Percentiles rank a stretch among this genome's conserved stretches.
These are phyloP conservation scores for Acanthis flammea DNA, from an alignment of 2,797 vertebrate genomes.

Conservation along the genomic window DNA sequence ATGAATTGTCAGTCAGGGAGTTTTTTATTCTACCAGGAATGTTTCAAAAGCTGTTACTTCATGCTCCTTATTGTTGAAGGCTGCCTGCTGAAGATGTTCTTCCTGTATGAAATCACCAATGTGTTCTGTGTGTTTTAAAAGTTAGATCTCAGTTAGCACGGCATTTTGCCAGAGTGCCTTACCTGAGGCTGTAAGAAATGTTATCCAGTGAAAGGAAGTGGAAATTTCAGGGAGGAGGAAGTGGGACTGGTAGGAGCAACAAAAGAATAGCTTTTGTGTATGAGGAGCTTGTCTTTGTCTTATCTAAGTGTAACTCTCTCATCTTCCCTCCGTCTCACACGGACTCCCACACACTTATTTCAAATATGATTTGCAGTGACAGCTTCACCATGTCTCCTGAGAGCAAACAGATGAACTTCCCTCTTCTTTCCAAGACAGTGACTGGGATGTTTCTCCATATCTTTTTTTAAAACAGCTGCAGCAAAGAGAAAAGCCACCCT, in stretches of 20 bases:
- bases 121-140: not conserved
- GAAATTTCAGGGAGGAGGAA: not conserved
- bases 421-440: not conserved
- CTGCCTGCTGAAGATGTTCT: not conserved
- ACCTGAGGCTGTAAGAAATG: not conserved
- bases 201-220: not conserved
- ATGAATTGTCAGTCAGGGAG: not conserved
- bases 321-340: not conserved
- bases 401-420: constrained; percentile 2
- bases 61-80: not conserved
- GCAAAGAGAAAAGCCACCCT: not conserved
- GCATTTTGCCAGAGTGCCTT: not conserved
- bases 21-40: not conserved
- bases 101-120: not conserved
- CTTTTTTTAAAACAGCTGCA: not conserved
- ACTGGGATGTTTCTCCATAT: not conserved
- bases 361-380: not conserved
- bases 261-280: not conserved
- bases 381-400: not conserved
- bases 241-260: not conserved
- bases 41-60: not conserved
- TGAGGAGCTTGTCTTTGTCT: constrained; percentile 27
- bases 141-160: not conserved
- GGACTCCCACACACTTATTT: not conserved
- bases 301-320: not conserved